Base-by-base conservation (phyloP, 37 sponge, comb jelly and placozoan species). In the Beroe ovata region DNA sequence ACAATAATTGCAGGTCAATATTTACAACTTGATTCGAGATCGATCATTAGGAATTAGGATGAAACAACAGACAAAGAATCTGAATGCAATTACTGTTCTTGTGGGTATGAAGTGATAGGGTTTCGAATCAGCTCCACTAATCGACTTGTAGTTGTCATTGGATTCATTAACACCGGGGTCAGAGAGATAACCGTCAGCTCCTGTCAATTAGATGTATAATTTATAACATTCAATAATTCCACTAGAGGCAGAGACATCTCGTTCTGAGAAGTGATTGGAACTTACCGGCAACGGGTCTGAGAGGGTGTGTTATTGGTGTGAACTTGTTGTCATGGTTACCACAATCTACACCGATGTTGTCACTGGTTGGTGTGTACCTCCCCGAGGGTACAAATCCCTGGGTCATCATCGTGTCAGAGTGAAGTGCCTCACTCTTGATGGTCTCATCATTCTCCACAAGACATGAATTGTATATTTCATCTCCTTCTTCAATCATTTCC, bases 351-450 rank as follows among this genome's bases (percentile, higher is more conserved):
- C n/a, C n/a, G n/a, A n/a, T n/a, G n/a, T n/a, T n/a, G 4, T 77
- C 84, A 21, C 33, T 20, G 41, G 84, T 77, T 42, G 84, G 84
- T 0, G 84, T 77, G 54, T 77, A 77, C 21, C 84, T 77, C n/a
- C 25, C 84, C 29, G 32, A 29, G 2, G 84, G 84, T 26, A 42
- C 21, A 25, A 77, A 77, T 16, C 54, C 84, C 25, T 77, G 84
- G 14, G 84, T 77, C 84, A 77, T 77, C 42, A 42, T 42, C n/a
- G 84, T 77, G n/a, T 77, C 84, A 0, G 42, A 42, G 22, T 20
- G 84, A 66, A 30, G 30, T 18, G 16, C 30, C 30, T 66, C 69
- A 33, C 30, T 8, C 25, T 66, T 18, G 32, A 11, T 33, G 14
- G 36, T 66, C 3, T 62, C 23, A 34, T 66, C 36, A 34, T 66